Evolutionary conservation across 2,888 invertebrate genomes (phyloP).

Genomic region (Ectemnius cavifrons): DNA sequence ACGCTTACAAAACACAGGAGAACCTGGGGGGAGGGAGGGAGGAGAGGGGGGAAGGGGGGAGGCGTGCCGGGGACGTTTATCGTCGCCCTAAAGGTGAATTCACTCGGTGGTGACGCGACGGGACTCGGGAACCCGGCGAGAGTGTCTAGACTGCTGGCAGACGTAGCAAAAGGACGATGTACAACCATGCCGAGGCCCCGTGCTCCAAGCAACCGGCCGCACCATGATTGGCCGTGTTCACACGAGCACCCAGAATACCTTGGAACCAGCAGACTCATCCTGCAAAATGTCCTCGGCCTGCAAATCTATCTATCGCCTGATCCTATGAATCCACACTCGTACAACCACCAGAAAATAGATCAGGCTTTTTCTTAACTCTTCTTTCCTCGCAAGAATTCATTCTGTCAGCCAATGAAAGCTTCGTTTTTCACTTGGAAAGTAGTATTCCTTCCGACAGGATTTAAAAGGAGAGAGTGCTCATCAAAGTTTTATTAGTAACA

Average conservation of each 20-base stretch:
- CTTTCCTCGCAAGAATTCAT: no score
- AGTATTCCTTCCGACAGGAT: no score
- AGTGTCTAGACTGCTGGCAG: conserved; percentile 72
- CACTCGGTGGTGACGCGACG: conserved; percentile 61
- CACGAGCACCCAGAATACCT: conserved; percentile 42
- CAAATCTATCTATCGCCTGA: no score
- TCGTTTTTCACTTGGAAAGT: no score
- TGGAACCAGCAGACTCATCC: conserved; percentile 37
- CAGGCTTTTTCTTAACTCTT: no score
- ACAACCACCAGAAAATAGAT: no score
- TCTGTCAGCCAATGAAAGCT: no score
- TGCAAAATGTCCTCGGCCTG: conserved; percentile 10
- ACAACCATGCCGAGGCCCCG: conserved; percentile 47
- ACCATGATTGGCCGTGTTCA: conserved; percentile 49
- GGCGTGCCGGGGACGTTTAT: conserved; percentile 57
- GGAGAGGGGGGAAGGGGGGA: not conserved
- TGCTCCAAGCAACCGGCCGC: conserved; percentile 41
- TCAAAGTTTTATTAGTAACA: no score
- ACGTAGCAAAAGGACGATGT: conserved; percentile 73
- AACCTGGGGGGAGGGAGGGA: not conserved
- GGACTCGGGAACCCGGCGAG: conserved; percentile 63
- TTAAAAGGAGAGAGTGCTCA: no score
- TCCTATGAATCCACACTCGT: no score
- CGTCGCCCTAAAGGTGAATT: conserved; percentile 66
- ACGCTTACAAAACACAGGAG: conserved; percentile 50